These are phyloP conservation scores for Acrossocheilus fasciatus DNA, from an alignment of 2,797 vertebrate species.

Conservation along the genomic window DNA sequence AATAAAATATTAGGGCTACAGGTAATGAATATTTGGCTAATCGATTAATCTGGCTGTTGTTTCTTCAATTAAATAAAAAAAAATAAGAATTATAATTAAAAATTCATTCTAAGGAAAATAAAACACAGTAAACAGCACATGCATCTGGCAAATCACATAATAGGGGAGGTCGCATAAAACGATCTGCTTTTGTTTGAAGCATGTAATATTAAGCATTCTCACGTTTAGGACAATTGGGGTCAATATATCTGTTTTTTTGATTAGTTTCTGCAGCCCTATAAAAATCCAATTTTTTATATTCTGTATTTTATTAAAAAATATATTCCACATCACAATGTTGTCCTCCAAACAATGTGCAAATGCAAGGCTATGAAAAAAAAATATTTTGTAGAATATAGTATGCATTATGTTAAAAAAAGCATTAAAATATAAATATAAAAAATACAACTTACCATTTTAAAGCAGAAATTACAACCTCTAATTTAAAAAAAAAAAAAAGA, in stretches of 20 bases:
- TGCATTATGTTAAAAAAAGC: not conserved
- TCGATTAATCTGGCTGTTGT: not conserved
- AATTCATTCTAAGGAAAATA: not conserved
- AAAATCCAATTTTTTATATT: not conserved
- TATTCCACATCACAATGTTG: not conserved
- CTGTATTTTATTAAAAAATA: not conserved
- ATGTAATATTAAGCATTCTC: not conserved
- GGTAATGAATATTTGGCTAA: not conserved
- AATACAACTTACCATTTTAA: not conserved
- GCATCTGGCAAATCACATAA: not conserved
- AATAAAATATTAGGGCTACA: conserved; percentile 53
- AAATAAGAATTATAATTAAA: not conserved
- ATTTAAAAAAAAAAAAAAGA: not conserved
- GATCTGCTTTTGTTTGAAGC: not conserved
- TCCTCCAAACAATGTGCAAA: not conserved
- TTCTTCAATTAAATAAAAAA: not conserved
- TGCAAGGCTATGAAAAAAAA: not conserved
- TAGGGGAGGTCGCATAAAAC: too few relatives aligned
- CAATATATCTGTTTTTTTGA: not conserved
- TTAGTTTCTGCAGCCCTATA: not conserved
- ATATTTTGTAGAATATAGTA: not conserved
- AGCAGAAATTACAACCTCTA: not conserved
- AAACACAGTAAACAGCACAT: not conserved
- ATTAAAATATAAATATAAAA: too few relatives aligned
- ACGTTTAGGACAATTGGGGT: not conserved